A percentile compares a stretch with the other conserved stretches of the same genome.
phyloP scores from a whole-genome alignment of 2,888 invertebrate species.

The Anaspis maculata region DNA sequence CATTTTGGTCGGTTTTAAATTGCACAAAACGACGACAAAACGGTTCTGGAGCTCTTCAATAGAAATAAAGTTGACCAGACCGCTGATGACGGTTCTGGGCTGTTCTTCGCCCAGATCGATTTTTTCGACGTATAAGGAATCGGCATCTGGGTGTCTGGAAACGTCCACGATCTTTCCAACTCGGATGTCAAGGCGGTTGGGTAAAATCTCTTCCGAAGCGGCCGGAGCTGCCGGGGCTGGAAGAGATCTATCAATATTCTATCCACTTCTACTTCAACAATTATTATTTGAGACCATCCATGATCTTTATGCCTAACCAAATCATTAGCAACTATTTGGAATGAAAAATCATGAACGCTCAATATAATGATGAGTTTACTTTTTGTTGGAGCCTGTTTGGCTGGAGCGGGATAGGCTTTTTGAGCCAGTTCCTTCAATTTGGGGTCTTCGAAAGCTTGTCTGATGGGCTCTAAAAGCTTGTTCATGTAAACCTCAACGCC shows the following conservation, averaged over 20 bases:
- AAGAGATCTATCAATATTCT: too few relatives aligned
- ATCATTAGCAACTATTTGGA: too few relatives aligned
- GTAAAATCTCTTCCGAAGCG: slow-evolving; percentile 57
- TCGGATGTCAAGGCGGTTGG: slow-evolving; percentile 75
- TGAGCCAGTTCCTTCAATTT: slow-evolving; percentile 70
- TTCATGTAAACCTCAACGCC: slow-evolving; percentile 81
- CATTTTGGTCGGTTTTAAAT: slow-evolving; percentile 95
- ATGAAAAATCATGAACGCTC: too few relatives aligned
- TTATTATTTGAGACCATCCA: too few relatives aligned
- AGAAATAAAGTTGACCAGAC: slow-evolving; percentile 85
- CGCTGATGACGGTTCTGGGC: slow-evolving; percentile 71
- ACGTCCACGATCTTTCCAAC: slow-evolving; percentile 82
- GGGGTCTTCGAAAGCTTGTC: slow-evolving; percentile 72
- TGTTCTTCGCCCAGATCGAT: slow-evolving; percentile 78
- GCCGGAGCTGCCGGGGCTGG: too few relatives aligned
- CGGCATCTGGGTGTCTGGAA: slow-evolving; percentile 83
- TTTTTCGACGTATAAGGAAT: slow-evolving; percentile 84
- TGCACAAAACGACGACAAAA: slow-evolving; percentile 87
- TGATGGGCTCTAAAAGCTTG: slow-evolving; percentile 77
- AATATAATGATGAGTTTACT: slow-evolving; percentile 21
- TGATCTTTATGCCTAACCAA: too few relatives aligned
- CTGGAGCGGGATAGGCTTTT: slow-evolving; percentile 71
- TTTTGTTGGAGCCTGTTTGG: slow-evolving; percentile 1
- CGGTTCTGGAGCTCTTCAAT: slow-evolving; percentile 84
- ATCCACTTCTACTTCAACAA: too few relatives aligned